These are phyloP conservation scores for Eledone cirrhosa DNA, from an alignment of 2,888 invertebrate species.

Conservation along the genomic window DNA sequence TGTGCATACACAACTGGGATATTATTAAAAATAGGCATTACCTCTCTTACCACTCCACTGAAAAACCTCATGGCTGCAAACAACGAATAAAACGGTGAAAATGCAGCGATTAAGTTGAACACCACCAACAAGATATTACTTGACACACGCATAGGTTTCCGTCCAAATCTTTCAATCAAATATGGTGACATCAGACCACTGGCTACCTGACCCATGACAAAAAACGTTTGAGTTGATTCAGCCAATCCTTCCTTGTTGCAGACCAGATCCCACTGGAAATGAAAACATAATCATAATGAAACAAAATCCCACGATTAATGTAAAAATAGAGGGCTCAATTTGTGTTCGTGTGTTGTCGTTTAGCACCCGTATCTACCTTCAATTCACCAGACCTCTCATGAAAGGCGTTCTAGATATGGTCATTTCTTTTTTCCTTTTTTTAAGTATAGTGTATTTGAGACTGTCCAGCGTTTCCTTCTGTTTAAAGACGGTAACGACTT, in stretches of 20 bases:
- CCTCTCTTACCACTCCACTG: slow-evolving; percentile 40
- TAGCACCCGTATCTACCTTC: no score
- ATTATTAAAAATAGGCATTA: neutral
- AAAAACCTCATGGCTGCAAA: slow-evolving; percentile 44
- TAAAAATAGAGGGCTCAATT: no score
- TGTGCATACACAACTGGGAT: no score
- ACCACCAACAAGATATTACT: slow-evolving; percentile 38
- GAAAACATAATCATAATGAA: slow-evolving; percentile 30
- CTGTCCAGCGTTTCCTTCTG: no score
- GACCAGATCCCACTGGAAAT: slow-evolving; percentile 51
- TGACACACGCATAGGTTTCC: slow-evolving; percentile 44
- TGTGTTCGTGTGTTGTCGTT: no score
- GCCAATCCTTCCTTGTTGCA: slow-evolving; percentile 49
- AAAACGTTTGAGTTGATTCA: slow-evolving; percentile 53
- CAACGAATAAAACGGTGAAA: slow-evolving; percentile 39
- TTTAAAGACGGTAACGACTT: no score
- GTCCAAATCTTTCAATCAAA: slow-evolving; percentile 52
- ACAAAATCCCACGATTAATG: neutral
- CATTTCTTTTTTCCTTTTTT: no score
- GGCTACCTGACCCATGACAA: slow-evolving; percentile 51
- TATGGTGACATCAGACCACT: slow-evolving; percentile 53
- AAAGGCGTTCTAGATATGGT: no score
- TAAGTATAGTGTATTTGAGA: no score
- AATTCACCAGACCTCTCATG: no score
- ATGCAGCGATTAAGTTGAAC: slow-evolving; percentile 36